Conservation (phyloP, 2,113 vertebrate species). For the Spilogale gracilis region DNA sequence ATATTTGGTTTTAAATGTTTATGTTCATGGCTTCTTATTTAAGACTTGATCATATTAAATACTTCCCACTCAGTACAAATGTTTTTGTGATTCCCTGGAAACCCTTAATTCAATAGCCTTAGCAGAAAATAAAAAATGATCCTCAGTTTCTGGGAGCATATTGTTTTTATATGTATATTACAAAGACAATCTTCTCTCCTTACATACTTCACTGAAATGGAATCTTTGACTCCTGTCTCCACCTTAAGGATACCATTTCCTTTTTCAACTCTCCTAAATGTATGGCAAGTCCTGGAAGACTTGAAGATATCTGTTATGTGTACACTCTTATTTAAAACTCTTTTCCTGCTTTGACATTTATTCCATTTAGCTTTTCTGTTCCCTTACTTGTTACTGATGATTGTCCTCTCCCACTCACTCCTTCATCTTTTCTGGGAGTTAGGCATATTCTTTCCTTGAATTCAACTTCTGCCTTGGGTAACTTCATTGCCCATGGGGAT, state of each 20-base stretch:
- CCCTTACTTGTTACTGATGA: not conserved
- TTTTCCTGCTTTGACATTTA: not conserved
- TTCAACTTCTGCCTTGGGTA: not conserved
- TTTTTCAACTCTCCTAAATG: not conserved
- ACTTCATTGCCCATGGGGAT: not conserved
- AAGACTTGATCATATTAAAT: constrained; percentile 87
- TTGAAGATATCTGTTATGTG: not conserved
- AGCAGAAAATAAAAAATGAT: constrained; percentile 6
- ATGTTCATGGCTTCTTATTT: constrained; percentile 86
- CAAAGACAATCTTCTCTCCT: not conserved
- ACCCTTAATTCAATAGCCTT: not conserved
- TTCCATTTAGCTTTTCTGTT: not conserved
- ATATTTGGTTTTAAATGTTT: constrained; percentile 84
- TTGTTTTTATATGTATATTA: not conserved
- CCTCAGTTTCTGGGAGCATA: constrained; percentile 6
- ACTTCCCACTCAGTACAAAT: constrained; percentile 58
- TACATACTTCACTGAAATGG: not conserved
- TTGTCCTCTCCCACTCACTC: not conserved
- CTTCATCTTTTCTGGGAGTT: not conserved
- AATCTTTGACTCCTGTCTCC: not conserved
- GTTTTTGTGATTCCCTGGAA: constrained; percentile 74
- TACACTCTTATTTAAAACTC: not conserved
- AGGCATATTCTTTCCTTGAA: not conserved
- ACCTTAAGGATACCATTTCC: not conserved
- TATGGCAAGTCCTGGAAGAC: not conserved